Evolutionary conservation across 2,888 invertebrate species (phyloP).

Genomic region (Temnothorax rugatulus): DNA sequence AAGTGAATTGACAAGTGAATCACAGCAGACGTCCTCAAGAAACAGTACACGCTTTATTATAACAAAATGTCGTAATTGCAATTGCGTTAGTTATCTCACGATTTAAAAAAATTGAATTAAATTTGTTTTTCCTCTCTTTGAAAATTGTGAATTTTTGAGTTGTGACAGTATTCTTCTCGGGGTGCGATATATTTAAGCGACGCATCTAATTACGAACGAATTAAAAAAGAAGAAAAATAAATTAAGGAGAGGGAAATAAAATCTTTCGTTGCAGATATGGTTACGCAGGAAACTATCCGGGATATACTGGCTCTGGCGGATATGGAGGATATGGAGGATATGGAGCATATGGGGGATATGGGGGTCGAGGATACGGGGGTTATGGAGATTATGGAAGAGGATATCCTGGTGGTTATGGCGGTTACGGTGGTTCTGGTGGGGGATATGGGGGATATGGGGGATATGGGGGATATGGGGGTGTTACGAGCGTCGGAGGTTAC

Average conservation of each 20-base stretch:
- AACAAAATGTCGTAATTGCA: too few relatives aligned
- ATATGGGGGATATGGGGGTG: conserved; percentile 78
- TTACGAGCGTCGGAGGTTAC: conserved; percentile 59
- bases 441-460: conserved; percentile 54
- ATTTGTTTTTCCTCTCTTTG: too few relatives aligned
- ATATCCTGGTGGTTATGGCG: conserved; percentile 56
- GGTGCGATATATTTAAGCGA: neutral
- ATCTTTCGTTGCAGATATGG: conserved; percentile 72
- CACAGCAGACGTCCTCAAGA: too few relatives aligned
- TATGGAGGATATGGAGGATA: conserved; percentile 29
- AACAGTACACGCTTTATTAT: too few relatives aligned
- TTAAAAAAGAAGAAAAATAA: too few relatives aligned
- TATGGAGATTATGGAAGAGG: conserved; percentile 24
- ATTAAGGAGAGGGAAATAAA: neutral
- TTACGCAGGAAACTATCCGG: conserved; percentile 62
- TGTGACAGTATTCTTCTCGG: too few relatives aligned
- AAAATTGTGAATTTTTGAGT: too few relatives aligned
- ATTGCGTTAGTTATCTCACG: too few relatives aligned
- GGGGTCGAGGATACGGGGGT: conserved; percentile 78
- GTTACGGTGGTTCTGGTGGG: conserved; percentile 50
- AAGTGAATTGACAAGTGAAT: too few relatives aligned
- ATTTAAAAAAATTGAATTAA: too few relatives aligned
- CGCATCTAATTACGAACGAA: neutral
- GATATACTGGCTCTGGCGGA: neutral
- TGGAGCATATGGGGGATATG: conserved; percentile 39